Evolutionary conservation across 2,888 invertebrate species (phyloP), one percentile per base, ranked within the genome.

Genomic region (Poecilus cupreus): DNA sequence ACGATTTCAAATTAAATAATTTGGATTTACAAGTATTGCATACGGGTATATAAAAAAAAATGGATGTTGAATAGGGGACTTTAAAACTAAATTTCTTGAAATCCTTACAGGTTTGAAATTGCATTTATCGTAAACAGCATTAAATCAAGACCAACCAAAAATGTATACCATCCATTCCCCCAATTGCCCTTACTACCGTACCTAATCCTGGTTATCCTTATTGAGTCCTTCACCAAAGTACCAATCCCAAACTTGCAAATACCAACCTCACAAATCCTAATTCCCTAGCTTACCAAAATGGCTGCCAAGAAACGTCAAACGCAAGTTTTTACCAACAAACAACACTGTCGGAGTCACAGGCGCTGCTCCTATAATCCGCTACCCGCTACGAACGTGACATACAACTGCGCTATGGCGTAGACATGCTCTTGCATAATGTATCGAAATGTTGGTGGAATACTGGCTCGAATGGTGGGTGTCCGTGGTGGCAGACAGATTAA

Each of bases 391-490:
- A 51, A 51, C 51, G 51, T 51, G 51, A 51, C 20, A 18, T 51
- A 51, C 51, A 51, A 1, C 16, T 51, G 51, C 18, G 51, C 51
- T 18, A 18, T 51, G 18, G 51, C 51, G 51, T 51, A 51, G 51
- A 51, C 51, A 51, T 51, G 51, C 16, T 51, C 51, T 16, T 51
- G 51, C 51, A 51, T 51, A 51, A 51, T 51, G 51, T 51, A 51
- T 51, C 51, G 51, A 51, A 51, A 51, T 51, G 49, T 13, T 49
- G 16, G 2, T 51, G 51, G 51, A 20, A 51, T 18, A 18, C 51
- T 32, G 32, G 2, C 32, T 32, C 4, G 32, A 32, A 32, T 32
- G 32, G 32, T 8, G 1, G 32, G 32, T 32, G 32, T 32, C 18
- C 2, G 49, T 51, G 51, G 16, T 51, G 18, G 18, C 10, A 51